These are phyloP conservation scores for Palythoa heliodiscus DNA, from an alignment of 92 coral and sea anemone species.

Conservation along the genomic window DNA sequence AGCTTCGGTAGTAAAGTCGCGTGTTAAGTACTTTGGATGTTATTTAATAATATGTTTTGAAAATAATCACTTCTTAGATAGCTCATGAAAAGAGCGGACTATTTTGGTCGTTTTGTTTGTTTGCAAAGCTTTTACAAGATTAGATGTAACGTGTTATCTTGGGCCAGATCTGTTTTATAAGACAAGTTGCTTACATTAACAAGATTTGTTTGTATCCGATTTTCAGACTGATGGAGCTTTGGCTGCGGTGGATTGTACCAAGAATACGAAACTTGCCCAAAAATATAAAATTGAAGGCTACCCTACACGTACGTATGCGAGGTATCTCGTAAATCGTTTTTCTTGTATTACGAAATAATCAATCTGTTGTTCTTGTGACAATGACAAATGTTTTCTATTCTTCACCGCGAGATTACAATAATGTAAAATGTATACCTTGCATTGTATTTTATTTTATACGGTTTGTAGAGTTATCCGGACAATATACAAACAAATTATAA, in stretches of 20 bases:
- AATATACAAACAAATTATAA: no score
- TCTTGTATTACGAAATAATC: neutral
- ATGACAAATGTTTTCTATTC: neutral
- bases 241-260: conserved; percentile 97
- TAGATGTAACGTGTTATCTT: no score
- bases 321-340: neutral
- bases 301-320: conserved; percentile 74
- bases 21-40: no score
- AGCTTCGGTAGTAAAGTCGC: no score
- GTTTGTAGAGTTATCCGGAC: no score
- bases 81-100: no score
- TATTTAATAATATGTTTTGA: no score
- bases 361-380: neutral
- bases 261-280: conserved; percentile 68
- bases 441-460: no score
- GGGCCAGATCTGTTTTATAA: no score
- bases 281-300: conserved; percentile 81
- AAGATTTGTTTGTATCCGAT: neutral
- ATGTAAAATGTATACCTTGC: no score
- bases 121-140: neutral
- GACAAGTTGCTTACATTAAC: neutral
- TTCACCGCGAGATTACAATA: neutral
- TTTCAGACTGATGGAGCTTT: conserved; percentile 77
- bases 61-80: no score
- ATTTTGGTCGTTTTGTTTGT: no score